Percentiles rank a stretch among this genome's conserved stretches.
Evolutionary conservation across 2,888 invertebrate species (phyloP).

Genomic region (Vandiemenella viatica): DNA sequence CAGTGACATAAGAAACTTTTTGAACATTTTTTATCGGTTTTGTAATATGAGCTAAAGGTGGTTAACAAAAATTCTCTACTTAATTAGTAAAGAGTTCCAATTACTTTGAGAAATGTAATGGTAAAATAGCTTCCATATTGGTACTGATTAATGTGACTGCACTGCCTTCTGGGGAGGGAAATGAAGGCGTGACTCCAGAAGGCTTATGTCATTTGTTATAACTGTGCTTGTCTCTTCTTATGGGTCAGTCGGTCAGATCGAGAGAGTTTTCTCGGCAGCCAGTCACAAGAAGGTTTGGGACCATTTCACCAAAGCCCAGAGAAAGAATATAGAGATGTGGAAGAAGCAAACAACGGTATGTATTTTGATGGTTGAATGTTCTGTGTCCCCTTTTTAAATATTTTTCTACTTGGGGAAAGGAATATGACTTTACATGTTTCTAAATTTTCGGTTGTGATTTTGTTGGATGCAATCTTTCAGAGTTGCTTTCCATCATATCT

Average conservation of each 20-base stretch:
- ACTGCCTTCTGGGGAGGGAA: not conserved
- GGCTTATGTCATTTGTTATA: conserved; percentile 10
- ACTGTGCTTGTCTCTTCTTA: conserved; percentile 18
- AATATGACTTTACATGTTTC: too few species aligned
- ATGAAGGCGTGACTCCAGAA: conserved; percentile 1
- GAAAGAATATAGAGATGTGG: conserved; percentile 98
- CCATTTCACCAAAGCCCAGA: conserved; percentile 97
- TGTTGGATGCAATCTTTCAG: too few species aligned
- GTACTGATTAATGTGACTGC: not conserved
- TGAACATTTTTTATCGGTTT: not conserved
- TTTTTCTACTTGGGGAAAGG: too few species aligned
- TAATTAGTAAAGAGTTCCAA: too few species aligned
- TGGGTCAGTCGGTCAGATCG: conserved; percentile 89
- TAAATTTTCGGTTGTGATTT: too few species aligned
- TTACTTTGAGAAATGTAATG: not conserved
- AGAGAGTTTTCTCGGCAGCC: conserved; percentile 90
- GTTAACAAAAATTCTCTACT: not conserved
- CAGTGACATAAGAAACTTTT: too few species aligned
- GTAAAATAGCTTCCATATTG: not conserved
- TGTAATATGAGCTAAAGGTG: not conserved
- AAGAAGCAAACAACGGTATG: conserved; percentile 91
- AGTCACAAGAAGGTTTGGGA: conserved; percentile 98
- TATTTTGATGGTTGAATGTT: conserved; percentile 19
- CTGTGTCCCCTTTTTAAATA: not conserved
- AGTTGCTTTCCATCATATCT: too few species aligned